Evolutionary conservation across 2,113 vertebrate species (phyloP).

Genomic region (Gallinago undulata): DNA sequence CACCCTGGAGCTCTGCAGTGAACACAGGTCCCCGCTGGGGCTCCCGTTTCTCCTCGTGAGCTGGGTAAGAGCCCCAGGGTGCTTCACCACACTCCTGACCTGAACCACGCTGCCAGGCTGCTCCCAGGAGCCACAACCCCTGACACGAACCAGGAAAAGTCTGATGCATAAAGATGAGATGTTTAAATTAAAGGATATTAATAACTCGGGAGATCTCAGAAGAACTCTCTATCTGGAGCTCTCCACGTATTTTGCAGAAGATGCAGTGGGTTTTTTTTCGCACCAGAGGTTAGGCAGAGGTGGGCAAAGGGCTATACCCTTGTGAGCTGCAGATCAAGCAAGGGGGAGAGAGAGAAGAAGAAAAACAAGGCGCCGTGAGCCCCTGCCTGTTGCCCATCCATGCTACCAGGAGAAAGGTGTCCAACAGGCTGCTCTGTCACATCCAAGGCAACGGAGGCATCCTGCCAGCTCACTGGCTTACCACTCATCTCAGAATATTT

Average conservation of each 20-base stretch:
- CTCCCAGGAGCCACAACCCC: background rate
- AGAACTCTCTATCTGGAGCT: background rate
- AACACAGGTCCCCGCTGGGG: background rate
- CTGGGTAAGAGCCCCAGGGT: background rate
- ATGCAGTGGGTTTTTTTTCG: background rate
- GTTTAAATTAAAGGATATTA: conserved; percentile 23
- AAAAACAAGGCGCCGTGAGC: background rate
- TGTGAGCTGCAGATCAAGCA: background rate
- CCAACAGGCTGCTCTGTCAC: conserved; percentile 21
- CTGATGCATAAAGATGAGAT: background rate
- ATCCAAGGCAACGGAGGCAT: background rate
- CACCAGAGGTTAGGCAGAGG: background rate
- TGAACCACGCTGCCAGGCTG: background rate
- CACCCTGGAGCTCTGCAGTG: background rate
- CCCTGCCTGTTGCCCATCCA: background rate
- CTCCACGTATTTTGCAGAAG: background rate
- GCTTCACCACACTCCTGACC: background rate
- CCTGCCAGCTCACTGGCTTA: conserved; percentile 33
- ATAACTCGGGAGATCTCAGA: conserved; percentile 8
- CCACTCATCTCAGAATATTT: background rate
- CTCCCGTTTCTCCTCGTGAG: background rate
- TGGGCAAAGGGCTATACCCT: background rate
- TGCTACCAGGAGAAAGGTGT: background rate
- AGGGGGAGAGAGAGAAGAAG: background rate
- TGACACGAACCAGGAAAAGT: background rate